Evolutionary conservation across 2,113 vertebrate genomes (phyloP).

Genomic region (Alouatta palliata): DNA sequence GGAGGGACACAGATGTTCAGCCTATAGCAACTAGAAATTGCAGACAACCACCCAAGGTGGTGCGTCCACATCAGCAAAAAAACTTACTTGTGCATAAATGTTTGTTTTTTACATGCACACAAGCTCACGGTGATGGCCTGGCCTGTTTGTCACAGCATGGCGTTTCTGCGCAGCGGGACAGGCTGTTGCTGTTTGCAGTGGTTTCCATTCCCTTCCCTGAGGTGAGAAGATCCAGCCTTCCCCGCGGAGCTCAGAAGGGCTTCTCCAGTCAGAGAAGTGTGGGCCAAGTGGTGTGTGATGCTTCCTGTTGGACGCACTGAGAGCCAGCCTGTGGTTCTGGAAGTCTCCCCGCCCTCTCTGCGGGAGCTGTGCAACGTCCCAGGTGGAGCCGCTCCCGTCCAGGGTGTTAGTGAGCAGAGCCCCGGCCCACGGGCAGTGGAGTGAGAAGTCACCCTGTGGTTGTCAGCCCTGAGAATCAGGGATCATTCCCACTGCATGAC

Average conservation of each 20-base stretch:
- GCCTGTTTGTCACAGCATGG: rapidly evolving
- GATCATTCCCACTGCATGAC: rapidly evolving
- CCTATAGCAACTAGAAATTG: not conserved
- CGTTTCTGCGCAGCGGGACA: rapidly evolving
- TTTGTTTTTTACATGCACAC: rapidly evolving
- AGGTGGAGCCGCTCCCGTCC: not conserved
- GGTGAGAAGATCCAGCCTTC: not conserved
- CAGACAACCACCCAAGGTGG: not conserved
- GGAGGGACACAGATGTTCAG: not conserved
- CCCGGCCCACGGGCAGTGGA: rapidly evolving
- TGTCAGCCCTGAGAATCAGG: not conserved
- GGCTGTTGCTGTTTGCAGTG: rapidly evolving
- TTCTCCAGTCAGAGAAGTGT: not conserved
- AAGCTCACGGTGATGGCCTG: rapidly evolving
- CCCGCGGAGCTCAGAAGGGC: rapidly evolving
- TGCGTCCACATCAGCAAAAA: no score
- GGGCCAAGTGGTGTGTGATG: rapidly evolving
- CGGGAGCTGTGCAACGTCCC: not conserved
- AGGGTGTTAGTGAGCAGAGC: rapidly evolving
- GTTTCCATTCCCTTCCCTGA: no score
- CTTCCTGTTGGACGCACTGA: not conserved
- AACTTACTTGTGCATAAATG: not conserved
- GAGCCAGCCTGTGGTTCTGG: not conserved
- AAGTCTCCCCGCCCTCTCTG: not conserved
- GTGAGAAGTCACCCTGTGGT: rapidly evolving